These are phyloP conservation scores for Hippocampus kuda DNA, from an alignment of 2,797 vertebrate species.

Conservation along the genomic window DNA sequence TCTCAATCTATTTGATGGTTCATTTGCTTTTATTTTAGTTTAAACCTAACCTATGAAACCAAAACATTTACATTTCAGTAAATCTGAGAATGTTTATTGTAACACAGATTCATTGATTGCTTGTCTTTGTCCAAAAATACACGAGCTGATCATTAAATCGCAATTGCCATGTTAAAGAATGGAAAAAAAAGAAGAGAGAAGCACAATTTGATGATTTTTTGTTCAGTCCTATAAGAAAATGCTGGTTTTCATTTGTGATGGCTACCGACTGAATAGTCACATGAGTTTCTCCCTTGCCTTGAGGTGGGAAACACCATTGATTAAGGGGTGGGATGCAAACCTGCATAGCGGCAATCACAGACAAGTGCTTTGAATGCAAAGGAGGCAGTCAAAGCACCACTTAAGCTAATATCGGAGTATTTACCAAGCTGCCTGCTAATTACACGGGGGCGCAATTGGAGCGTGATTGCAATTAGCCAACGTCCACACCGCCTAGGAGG, in stretches of 20 bases:
- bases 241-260: not conserved
- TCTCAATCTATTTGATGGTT: too few relatives aligned
- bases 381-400: constrained; percentile 36
- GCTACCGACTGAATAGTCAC: not conserved
- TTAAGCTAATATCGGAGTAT: constrained; percentile 50
- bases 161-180: too few relatives aligned
- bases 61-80: too few relatives aligned
- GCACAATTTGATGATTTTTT: too few relatives aligned
- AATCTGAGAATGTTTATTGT: too few relatives aligned
- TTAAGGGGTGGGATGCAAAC: not conserved
- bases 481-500: constrained; percentile 35
- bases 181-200: too few relatives aligned
- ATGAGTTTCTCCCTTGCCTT: not conserved
- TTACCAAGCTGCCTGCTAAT: constrained; percentile 54
- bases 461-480: constrained; percentile 59
- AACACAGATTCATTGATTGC: too few relatives aligned
- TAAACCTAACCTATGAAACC: too few relatives aligned
- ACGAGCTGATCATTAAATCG: too few relatives aligned
- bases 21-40: too few relatives aligned
- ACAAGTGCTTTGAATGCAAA: constrained; percentile 18
- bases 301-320: not conserved
- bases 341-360: constrained; percentile 3
- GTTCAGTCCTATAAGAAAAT: too few relatives aligned
- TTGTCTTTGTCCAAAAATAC: too few relatives aligned
- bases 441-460: constrained; percentile 50